Evolutionary conservation across 2,888 invertebrate species (phyloP).

Genomic region (Nematopogon swammerdamellus): DNA sequence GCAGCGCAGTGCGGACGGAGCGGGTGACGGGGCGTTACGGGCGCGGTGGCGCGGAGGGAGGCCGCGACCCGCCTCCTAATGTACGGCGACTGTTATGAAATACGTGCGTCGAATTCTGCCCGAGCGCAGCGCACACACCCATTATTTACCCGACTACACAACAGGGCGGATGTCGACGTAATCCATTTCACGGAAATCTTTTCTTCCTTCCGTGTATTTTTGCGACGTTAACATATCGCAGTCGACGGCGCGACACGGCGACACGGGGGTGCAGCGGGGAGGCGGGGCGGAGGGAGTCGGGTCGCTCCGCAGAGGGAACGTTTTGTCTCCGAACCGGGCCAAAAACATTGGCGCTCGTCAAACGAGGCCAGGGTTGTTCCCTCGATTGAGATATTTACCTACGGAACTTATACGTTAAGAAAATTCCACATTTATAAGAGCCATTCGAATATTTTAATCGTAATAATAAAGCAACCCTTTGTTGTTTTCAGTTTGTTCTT

Average conservation of each 20-base stretch:
- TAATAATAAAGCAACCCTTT: no score
- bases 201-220: conserved; percentile 9
- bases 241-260: background rate
- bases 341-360: no score
- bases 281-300: conserved; percentile 1
- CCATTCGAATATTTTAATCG: no score
- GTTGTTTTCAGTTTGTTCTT: no score
- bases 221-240: background rate
- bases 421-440: no score
- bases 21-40: no score
- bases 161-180: background rate
- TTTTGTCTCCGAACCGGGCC: no score
- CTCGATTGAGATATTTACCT: no score
- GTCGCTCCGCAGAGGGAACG: no score
- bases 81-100: conserved; percentile 15
- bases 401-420: no score
- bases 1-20: no score
- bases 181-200: conserved; percentile 6
- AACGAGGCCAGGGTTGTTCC: no score
- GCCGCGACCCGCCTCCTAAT: conserved; percentile 7
- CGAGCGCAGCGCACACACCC: conserved; percentile 8
- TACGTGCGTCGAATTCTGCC: conserved; percentile 15
- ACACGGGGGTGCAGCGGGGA: background rate
- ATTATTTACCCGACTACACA: background rate
- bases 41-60: background rate